Percentiles rank a stretch among this genome's conserved stretches.
These are phyloP conservation scores for Drosophila leonis DNA, from an alignment of 2,888 invertebrate species.

Conservation along the genomic window DNA sequence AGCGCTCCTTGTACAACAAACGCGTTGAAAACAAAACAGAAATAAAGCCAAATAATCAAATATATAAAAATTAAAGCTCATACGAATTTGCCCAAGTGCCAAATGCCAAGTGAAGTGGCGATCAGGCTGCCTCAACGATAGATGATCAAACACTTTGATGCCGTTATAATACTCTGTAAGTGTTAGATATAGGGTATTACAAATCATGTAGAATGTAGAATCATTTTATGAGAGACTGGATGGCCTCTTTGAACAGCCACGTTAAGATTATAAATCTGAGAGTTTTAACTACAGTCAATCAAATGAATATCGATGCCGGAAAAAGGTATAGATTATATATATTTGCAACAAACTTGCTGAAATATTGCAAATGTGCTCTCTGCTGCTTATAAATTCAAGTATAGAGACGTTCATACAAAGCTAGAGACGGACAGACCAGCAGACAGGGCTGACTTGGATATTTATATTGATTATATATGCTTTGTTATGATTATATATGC, in stretches of 20 bases:
- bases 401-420: no score
- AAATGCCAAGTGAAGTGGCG: constrained; percentile 34
- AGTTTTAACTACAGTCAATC: no score
- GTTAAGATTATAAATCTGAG: no score
- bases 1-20: constrained; percentile 21
- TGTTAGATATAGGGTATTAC: not conserved
- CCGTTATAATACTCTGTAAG: not conserved
- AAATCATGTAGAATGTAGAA: not conserved
- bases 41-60: constrained; percentile 5
- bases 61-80: constrained; percentile 14
- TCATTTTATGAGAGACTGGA: not conserved
- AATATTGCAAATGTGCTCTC: no score
- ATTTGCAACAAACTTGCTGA: no score
- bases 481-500: no score
- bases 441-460: no score
- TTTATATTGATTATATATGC: no score
- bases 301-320: no score
- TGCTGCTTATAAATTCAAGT: no score
- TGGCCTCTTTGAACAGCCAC: not conserved
- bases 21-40: constrained; percentile 1
- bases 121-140: constrained; percentile 44
- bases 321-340: no score
- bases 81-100: constrained; percentile 50
- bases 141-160: constrained; percentile 25
- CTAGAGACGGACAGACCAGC: no score